Conservation (phyloP, 2,888 invertebrate genomes). For the Teinopalpus imperialis region DNA sequence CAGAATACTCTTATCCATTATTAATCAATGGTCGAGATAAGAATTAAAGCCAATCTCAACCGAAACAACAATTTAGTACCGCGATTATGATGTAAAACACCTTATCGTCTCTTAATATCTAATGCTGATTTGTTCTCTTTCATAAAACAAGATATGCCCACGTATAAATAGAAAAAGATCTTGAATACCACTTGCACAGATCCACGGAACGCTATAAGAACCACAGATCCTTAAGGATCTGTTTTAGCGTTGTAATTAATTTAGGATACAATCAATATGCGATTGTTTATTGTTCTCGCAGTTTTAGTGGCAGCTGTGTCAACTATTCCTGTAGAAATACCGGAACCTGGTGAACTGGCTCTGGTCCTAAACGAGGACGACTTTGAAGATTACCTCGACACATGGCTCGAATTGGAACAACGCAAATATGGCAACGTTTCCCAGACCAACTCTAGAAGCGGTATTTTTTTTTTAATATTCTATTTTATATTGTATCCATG, state of each 20-base stretch:
- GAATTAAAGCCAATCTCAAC: too few relatives aligned
- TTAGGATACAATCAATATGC: slow-evolving; percentile 1
- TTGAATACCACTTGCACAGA: too few relatives aligned
- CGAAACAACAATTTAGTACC: too few relatives aligned
- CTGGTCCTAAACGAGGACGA: slow-evolving; percentile 64
- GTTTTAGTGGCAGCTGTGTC: slow-evolving; percentile 30
- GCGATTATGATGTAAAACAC: too few relatives aligned
- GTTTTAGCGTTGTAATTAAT: too few relatives aligned
- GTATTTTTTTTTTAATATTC: slow-evolving; percentile 39
- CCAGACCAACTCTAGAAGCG: slow-evolving; percentile 39
- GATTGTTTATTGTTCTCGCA: slow-evolving; percentile 8
- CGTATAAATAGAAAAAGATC: background rate
- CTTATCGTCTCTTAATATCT: slow-evolving; percentile 1
- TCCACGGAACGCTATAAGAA: too few relatives aligned
- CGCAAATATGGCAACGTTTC: slow-evolving; percentile 42
- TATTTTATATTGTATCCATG: too few relatives aligned
- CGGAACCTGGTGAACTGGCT: slow-evolving; percentile 61
- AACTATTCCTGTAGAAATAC: slow-evolving; percentile 36
- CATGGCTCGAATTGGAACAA: slow-evolving; percentile 60
- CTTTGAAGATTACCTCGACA: slow-evolving; percentile 71
- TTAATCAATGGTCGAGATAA: too few relatives aligned
- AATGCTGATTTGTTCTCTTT: background rate
- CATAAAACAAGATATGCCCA: background rate
- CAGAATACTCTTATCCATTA: too few relatives aligned
- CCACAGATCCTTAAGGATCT: too few relatives aligned